Percentiles rank a stretch among this genome's conserved stretches.
phyloP scores from a whole-genome alignment of 2,888 invertebrate species.

The Watsonalla binaria region DNA sequence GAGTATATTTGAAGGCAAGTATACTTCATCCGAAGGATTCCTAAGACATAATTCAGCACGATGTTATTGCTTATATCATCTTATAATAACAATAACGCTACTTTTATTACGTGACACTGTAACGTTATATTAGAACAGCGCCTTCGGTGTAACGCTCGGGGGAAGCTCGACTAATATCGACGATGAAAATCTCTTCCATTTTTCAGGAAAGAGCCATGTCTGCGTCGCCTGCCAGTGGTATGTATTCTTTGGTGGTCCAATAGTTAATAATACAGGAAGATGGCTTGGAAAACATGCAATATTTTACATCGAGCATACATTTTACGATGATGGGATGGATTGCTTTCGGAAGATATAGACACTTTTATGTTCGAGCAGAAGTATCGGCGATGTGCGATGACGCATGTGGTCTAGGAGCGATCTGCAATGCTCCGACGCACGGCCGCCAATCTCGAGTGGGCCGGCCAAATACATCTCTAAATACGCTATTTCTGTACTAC shows the following conservation, averaged over 20 bases:
- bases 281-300: slow-evolving; percentile 39
- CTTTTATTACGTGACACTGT: neutral
- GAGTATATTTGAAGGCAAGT: too few relatives aligned
- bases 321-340: slow-evolving; percentile 66
- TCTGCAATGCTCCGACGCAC: slow-evolving; percentile 19
- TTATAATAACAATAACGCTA: neutral
- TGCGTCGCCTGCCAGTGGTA: too few relatives aligned
- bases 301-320: slow-evolving; percentile 52
- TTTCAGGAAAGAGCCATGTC: too few relatives aligned
- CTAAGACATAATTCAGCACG: neutral
- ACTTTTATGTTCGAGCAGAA: slow-evolving; percentile 55
- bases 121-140: neutral
- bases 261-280: slow-evolving; percentile 11
- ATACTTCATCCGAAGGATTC: too few relatives aligned
- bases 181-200: neutral
- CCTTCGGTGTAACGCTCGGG: neutral
- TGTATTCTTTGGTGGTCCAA: neutral
- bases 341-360: slow-evolving; percentile 56
- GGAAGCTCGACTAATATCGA: neutral
- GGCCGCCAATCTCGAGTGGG: slow-evolving; percentile 11
- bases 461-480: slow-evolving; percentile 7
- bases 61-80: neutral
- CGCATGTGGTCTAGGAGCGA: slow-evolving; percentile 30
- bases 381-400: slow-evolving; percentile 42
- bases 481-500: neutral